Conservation (phyloP, 2,113 vertebrate species). For the Artemisiospiza belli region DNA sequence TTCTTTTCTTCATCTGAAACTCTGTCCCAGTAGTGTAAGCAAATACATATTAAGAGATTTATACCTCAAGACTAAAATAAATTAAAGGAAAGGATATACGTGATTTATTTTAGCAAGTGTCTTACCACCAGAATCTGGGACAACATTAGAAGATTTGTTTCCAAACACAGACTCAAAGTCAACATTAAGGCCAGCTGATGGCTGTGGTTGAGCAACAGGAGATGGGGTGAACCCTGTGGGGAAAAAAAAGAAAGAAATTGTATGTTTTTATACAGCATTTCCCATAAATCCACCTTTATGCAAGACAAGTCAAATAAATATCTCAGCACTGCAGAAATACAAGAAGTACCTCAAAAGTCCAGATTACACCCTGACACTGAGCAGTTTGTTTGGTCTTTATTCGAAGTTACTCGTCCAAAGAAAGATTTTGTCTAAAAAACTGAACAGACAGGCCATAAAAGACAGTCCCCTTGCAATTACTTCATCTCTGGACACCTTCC, state of each 20-base stretch:
- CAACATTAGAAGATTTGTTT: constrained; percentile 86
- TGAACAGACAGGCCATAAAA: neutral
- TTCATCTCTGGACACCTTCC: neutral
- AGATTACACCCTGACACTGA: neutral
- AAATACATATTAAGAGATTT: neutral
- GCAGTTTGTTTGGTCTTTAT: neutral
- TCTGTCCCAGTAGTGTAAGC: neutral
- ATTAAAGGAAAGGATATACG: neutral
- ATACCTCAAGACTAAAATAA: neutral
- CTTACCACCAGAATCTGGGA: constrained; percentile 88
- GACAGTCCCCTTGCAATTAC: neutral
- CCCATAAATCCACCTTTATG: neutral
- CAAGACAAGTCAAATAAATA: neutral
- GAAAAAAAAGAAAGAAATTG: neutral
- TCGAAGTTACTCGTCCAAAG: neutral
- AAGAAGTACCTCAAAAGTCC: neutral
- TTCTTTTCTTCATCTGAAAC: neutral
- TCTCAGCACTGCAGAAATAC: neutral
- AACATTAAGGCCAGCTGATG: constrained; percentile 88
- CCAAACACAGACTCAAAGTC: constrained; percentile 97
- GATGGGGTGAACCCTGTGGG: constrained; percentile 85
- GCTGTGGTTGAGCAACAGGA: constrained; percentile 83
- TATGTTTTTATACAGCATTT: neutral
- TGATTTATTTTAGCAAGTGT: constrained; percentile 1
- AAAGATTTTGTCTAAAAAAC: neutral